These are phyloP conservation scores for Neelides sp. DNA, from an alignment of 1,140 invertebrate genomes.

Conservation along the genomic window DNA sequence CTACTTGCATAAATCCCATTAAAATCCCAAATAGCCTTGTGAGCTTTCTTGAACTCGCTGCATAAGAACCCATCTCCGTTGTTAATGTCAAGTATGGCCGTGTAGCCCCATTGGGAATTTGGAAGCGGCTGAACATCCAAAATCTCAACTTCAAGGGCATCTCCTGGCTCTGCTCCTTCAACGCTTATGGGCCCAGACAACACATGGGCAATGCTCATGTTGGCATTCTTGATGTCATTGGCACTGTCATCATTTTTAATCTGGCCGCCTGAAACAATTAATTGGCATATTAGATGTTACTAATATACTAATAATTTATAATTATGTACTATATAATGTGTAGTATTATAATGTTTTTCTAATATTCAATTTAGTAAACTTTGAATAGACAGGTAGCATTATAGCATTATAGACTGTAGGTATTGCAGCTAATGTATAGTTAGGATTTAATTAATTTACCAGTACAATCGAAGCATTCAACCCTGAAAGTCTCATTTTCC, in stretches of 20 bases:
- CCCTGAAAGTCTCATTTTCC: constrained; percentile 1
- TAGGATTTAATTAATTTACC: constrained; percentile 1
- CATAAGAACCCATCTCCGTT: constrained; percentile 17
- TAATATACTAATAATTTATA: neutral
- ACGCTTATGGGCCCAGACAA: constrained; percentile 20
- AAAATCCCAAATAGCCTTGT: constrained; percentile 26
- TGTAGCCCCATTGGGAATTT: constrained; percentile 19
- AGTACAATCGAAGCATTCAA: constrained; percentile 8
- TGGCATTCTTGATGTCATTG: constrained; percentile 6
- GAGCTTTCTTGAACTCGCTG: neutral
- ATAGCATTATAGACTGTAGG: too few relatives aligned
- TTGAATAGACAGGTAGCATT: too few relatives aligned
- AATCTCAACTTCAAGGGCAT: constrained; percentile 24
- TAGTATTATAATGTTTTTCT: neutral
- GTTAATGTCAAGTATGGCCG: constrained; percentile 14
- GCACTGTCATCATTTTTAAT: constrained; percentile 19
- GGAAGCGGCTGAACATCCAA: constrained; percentile 16
- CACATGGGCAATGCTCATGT: constrained; percentile 5
- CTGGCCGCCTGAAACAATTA: constrained; percentile 16
- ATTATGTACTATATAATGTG: neutral
- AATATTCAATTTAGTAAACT: constrained; percentile 1
- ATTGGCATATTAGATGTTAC: neutral
- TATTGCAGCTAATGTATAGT: neutral
- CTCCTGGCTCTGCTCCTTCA: constrained; percentile 23
- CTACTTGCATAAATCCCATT: constrained; percentile 22